Evolutionary conservation across 1,140 invertebrate species (phyloP).

Genomic region (Watersipora subatra): DNA sequence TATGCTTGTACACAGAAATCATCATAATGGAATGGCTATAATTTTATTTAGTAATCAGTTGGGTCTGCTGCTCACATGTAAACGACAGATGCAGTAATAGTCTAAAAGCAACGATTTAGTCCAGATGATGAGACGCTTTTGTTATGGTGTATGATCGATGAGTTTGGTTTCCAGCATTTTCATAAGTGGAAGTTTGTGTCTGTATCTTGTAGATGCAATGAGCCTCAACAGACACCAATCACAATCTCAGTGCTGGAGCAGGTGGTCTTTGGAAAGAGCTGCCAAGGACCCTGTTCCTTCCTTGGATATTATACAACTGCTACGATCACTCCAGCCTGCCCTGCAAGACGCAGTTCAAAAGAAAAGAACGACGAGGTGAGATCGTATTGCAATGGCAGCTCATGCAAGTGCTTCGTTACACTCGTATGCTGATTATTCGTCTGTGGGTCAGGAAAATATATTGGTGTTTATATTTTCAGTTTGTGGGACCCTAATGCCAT

Average conservation of each 20-base stretch:
- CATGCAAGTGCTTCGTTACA: neutral
- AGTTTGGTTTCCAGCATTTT: too few species aligned
- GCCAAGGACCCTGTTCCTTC: neutral
- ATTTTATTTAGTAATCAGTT: too few species aligned
- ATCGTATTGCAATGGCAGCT: slow-evolving; percentile 48
- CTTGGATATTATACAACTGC: neutral
- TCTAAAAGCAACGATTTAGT: too few species aligned
- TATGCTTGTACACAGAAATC: too few species aligned
- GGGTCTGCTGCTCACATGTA: too few species aligned
- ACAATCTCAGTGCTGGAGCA: slow-evolving; percentile 1
- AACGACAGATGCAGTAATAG: too few species aligned
- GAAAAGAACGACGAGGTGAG: slow-evolving; percentile 60
- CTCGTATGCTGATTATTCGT: too few species aligned
- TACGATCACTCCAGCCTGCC: slow-evolving; percentile 56
- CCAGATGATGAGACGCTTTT: too few species aligned
- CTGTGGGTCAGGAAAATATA: neutral
- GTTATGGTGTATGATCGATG: too few species aligned
- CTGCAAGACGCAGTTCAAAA: slow-evolving; percentile 90
- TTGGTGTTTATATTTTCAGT: slow-evolving; percentile 5
- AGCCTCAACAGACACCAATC: neutral
- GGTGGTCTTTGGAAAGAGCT: neutral
- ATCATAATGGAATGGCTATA: too few species aligned
- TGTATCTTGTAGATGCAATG: neutral
- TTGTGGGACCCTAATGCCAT: slow-evolving; percentile 39
- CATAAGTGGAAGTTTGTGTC: too few species aligned